A percentile compares a stretch with the other conserved stretches of the same genome.
Conservation (phyloP, 2,797 vertebrate species). For the Amazona ochrocephala region DNA sequence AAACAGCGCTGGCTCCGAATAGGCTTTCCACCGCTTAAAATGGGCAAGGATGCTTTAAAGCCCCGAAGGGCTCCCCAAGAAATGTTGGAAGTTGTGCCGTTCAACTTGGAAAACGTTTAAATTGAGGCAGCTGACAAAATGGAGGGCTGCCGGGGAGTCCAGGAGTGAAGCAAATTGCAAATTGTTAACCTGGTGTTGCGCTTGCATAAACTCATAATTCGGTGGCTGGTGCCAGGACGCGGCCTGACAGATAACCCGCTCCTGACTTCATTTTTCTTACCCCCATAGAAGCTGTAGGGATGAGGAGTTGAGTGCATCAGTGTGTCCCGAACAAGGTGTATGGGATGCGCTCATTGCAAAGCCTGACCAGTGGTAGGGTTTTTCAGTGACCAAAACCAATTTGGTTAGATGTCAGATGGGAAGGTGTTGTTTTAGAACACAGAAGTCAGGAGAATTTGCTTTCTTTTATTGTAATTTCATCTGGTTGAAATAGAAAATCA, state of each 20-base stretch:
- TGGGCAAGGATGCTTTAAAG: background rate
- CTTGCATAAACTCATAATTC: background rate
- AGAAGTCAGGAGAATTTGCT: background rate
- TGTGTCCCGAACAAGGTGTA: constrained; percentile 9
- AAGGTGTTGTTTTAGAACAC: background rate
- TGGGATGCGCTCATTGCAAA: constrained; percentile 48
- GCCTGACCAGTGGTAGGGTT: constrained; percentile 25
- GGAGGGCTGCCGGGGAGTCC: constrained; percentile 6
- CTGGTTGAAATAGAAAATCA: background rate
- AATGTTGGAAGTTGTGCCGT: background rate
- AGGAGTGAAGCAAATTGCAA: background rate
- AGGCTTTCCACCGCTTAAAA: background rate
- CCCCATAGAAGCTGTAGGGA: background rate
- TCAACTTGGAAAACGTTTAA: background rate
- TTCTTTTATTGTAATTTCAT: background rate
- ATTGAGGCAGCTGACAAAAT: constrained; percentile 53
- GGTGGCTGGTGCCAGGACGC: background rate
- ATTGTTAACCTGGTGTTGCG: background rate
- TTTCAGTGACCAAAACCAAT: background rate
- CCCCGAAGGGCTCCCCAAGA: background rate
- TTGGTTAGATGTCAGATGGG: background rate
- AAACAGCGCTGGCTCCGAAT: background rate
- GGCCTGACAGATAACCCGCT: background rate
- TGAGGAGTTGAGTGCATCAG: background rate
- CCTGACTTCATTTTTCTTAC: background rate